Conservation (phyloP, 2,888 invertebrate species). For the Eristalis intricaria region DNA sequence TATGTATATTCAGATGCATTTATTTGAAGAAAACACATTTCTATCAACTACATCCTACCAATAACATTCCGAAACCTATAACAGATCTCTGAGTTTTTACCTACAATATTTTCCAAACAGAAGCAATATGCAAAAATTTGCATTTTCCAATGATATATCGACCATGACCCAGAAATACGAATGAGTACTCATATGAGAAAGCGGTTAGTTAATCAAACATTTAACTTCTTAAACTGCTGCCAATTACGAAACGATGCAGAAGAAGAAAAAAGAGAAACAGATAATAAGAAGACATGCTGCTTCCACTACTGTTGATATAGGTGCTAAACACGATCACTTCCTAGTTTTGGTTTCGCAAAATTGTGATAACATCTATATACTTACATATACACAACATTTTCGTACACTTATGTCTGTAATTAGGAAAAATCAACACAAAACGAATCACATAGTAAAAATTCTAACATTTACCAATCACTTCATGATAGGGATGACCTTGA, state of each 20-base stretch:
- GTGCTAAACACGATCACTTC: background rate
- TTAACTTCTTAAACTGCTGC: background rate
- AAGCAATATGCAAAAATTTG: background rate
- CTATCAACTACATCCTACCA: no score
- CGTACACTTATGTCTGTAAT: background rate
- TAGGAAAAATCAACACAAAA: background rate
- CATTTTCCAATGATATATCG: conserved; percentile 15
- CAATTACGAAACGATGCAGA: background rate
- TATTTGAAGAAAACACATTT: no score
- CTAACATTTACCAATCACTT: background rate
- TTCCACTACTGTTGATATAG: background rate
- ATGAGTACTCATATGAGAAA: background rate
- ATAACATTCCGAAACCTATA: background rate
- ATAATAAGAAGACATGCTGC: background rate
- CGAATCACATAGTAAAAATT: background rate
- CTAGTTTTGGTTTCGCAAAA: background rate
- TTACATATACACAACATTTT: no score
- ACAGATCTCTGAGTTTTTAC: background rate
- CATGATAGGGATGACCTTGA: background rate
- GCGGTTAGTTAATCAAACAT: background rate
- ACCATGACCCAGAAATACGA: conserved; percentile 46
- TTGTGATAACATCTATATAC: background rate
- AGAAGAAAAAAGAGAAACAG: background rate
- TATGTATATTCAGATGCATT: no score
- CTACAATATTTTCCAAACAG: conserved; percentile 6